These are phyloP conservation scores for Sternotherus odoratus DNA, from an alignment of 2,797 vertebrate species.

Conservation along the genomic window DNA sequence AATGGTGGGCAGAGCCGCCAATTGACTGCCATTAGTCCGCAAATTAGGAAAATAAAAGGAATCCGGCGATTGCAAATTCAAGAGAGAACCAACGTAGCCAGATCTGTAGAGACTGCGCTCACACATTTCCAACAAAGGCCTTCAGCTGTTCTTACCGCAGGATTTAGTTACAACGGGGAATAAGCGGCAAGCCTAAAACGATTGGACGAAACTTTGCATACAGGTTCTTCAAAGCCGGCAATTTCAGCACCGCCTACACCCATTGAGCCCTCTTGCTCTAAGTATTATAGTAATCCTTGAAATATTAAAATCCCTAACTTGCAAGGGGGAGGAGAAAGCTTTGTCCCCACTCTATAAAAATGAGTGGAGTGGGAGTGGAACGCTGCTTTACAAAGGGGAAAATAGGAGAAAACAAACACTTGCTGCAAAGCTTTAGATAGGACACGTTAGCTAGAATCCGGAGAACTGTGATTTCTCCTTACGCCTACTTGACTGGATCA, in stretches of 20 bases:
- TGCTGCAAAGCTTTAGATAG: conserved; percentile 35
- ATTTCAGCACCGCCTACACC: conserved; percentile 89
- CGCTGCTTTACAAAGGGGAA: conserved; percentile 10
- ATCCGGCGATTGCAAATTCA: conserved; percentile 92
- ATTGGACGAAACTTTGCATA: conserved; percentile 90
- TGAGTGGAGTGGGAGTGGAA: not conserved
- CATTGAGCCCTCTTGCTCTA: conserved; percentile 56
- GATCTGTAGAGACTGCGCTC: conserved; percentile 95
- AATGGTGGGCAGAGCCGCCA: conserved; percentile 89
- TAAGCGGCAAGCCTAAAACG: conserved; percentile 89
- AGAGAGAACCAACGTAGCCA: conserved; percentile 92
- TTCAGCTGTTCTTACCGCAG: conserved; percentile 83
- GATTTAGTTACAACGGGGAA: conserved; percentile 94
- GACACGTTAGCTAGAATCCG: not conserved
- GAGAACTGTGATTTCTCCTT: not conserved
- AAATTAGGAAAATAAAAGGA: conserved; percentile 94
- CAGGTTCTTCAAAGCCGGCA: conserved; percentile 82
- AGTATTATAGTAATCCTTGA: conserved; percentile 77
- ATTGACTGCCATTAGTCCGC: conserved; percentile 91
- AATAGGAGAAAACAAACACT: conserved; percentile 34
- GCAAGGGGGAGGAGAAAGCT: conserved; percentile 61
- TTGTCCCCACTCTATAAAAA: conserved; percentile 64
- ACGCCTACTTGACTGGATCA: not conserved
- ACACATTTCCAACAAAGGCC: conserved; percentile 94
- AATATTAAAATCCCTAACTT: conserved; percentile 65